A percentile compares a stretch with the other conserved stretches of the same genome.
Conservation (phyloP, 2,888 invertebrate species). For the Anticlea derivata region DNA sequence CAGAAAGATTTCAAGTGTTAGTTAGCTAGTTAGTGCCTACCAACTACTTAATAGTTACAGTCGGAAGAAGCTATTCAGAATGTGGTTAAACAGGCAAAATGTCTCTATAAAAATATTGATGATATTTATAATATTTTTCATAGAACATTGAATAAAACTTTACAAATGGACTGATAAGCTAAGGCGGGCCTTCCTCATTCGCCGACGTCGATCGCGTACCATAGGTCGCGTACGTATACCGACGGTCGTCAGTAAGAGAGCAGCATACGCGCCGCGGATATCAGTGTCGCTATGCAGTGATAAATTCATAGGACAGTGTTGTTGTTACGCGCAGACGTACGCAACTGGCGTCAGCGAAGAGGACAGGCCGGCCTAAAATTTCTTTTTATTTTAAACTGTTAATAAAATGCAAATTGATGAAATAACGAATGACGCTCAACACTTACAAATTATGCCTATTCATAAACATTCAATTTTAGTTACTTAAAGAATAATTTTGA, state of each 20-base stretch:
- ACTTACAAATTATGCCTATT: conserved; percentile 21
- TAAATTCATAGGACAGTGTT: too few relatives aligned
- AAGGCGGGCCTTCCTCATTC: too few relatives aligned
- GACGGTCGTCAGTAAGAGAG: too few relatives aligned
- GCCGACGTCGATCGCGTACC: too few relatives aligned
- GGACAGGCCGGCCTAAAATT: neutral
- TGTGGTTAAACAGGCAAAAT: conserved; percentile 7
- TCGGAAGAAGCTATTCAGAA: neutral
- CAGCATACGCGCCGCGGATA: too few relatives aligned
- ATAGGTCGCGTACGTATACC: too few relatives aligned
- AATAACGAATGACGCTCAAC: conserved; percentile 20
- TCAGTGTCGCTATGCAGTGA: too few relatives aligned
- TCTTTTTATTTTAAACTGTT: neutral
- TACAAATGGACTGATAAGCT: conserved; percentile 4
- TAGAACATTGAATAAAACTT: conserved; percentile 6
- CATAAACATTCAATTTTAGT: conserved; percentile 16
- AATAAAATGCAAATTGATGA: conserved; percentile 25
- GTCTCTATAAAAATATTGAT: conserved; percentile 17
- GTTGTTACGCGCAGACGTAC: too few relatives aligned
- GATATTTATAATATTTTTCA: neutral
- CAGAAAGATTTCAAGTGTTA: too few relatives aligned
- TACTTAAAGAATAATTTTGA: conserved; percentile 15
- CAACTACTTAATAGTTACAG: too few relatives aligned
- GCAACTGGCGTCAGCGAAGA: too few relatives aligned
- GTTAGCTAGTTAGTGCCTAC: too few relatives aligned